These are phyloP conservation scores for Bucorvus abyssinicus DNA, from an alignment of 2,797 vertebrate species.

Conservation along the genomic window DNA sequence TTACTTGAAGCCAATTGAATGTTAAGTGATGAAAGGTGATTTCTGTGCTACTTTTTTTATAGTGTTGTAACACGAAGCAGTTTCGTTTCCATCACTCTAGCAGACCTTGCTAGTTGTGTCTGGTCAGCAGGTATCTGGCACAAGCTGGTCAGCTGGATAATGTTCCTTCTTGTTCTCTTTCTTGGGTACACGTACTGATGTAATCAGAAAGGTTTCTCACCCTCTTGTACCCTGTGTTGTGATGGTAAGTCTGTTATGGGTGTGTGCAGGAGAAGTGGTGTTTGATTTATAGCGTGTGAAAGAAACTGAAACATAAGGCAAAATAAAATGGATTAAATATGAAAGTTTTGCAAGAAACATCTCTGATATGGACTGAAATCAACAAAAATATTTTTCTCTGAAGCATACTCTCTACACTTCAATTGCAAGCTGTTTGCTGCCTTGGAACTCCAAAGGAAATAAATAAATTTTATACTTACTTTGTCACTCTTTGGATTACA, in stretches of 20 bases:
- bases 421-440: neutral
- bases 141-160: neutral
- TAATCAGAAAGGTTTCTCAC: neutral
- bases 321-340: neutral
- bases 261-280: neutral
- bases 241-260: neutral
- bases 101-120: neutral
- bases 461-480: neutral
- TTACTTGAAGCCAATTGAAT: neutral
- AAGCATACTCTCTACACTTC: neutral
- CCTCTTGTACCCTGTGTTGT: fast-evolving
- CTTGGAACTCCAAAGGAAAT: neutral
- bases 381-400: neutral
- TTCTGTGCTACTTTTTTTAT: neutral
- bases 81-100: neutral
- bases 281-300: neutral
- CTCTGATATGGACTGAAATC: neutral
- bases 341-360: neutral
- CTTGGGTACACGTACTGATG: neutral
- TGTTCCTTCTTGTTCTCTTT: neutral
- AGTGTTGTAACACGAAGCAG: neutral
- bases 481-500: neutral
- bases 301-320: neutral
- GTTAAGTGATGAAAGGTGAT: neutral
- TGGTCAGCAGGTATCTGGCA: neutral